These are phyloP conservation scores for Spea bombifrons DNA, from an alignment of 2,113 vertebrate genomes.

Conservation along the genomic window DNA sequence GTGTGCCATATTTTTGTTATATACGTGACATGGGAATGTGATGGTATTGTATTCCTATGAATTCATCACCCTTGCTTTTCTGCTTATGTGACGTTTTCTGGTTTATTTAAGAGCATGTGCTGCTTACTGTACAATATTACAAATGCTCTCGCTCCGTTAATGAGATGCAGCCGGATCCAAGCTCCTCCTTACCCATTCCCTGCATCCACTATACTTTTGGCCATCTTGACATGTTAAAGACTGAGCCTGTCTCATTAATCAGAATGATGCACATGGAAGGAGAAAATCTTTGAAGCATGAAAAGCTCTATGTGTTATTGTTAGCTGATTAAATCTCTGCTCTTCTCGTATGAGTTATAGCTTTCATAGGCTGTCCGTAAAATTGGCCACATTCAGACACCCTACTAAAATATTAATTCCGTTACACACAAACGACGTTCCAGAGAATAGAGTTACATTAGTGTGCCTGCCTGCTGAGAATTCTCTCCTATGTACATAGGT, in stretches of 20 bases:
- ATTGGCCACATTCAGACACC: background rate
- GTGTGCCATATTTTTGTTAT: background rate
- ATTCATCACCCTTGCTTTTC: background rate
- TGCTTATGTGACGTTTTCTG: slow-evolving; percentile 8
- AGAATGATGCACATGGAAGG: slow-evolving; percentile 7
- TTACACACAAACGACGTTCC: too few species aligned
- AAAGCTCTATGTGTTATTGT: slow-evolving; percentile 5
- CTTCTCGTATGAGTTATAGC: background rate
- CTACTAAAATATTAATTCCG: too few species aligned
- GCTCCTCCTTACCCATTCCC: slow-evolving; percentile 38
- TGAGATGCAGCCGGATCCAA: slow-evolving; percentile 14
- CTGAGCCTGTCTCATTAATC: slow-evolving; percentile 24
- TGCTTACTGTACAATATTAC: slow-evolving; percentile 25
- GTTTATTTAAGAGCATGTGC: slow-evolving; percentile 20
- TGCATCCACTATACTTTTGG: slow-evolving; percentile 39
- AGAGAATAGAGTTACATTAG: too few species aligned
- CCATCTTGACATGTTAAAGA: slow-evolving; percentile 36
- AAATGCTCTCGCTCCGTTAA: slow-evolving; percentile 29
- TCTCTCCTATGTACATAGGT: too few species aligned
- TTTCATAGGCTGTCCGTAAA: background rate
- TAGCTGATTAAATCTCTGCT: slow-evolving; percentile 13
- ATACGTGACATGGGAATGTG: background rate
- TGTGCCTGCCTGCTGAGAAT: too few species aligned
- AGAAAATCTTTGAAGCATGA: background rate
- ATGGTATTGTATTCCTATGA: background rate